A percentile compares a stretch with the other conserved stretches of the same genome.
Evolutionary conservation across 2,888 invertebrate species (phyloP).

Genomic region (Drosophila eohydei): DNA sequence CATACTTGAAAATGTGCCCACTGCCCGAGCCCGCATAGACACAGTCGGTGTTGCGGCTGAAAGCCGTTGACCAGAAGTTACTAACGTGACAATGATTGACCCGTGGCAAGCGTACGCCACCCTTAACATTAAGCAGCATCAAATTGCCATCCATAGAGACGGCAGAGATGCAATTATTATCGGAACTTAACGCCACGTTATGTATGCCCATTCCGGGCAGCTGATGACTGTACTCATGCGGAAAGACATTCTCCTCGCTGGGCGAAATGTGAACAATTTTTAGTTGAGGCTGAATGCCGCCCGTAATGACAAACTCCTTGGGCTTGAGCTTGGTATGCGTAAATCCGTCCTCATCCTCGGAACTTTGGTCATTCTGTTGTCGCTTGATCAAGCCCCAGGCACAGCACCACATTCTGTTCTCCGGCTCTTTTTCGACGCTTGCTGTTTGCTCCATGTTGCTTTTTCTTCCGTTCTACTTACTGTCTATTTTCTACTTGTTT

Average conservation of each 20-base stretch:
- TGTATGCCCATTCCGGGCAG: constrained; percentile 45
- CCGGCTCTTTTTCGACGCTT: neutral
- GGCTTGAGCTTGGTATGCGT: neutral
- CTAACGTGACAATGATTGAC: constrained; percentile 27
- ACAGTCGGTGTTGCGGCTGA: constrained; percentile 10
- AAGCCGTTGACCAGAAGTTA: constrained; percentile 49
- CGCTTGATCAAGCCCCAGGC: constrained; percentile 36
- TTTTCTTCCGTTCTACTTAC: neutral
- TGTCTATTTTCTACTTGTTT: neutral
- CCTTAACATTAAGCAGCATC: constrained; percentile 21
- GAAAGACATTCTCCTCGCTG: constrained; percentile 16
- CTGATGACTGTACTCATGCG: constrained; percentile 10
- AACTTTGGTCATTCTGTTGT: neutral
- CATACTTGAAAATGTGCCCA: constrained; percentile 38
- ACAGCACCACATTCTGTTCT: constrained; percentile 40
- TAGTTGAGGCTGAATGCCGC: constrained; percentile 21
- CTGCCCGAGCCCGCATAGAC: constrained; percentile 45
- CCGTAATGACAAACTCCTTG: constrained; percentile 44
- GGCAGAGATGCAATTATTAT: constrained; percentile 35
- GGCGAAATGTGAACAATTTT: constrained; percentile 21
- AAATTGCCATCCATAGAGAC: constrained; percentile 44
- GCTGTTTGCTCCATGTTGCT: constrained; percentile 23
- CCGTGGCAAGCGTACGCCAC: constrained; percentile 24
- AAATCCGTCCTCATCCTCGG: neutral
- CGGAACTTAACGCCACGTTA: constrained; percentile 34